These are phyloP conservation scores for Hoplias malabaricus DNA, from an alignment of 2,113 vertebrate genomes.

Conservation along the genomic window DNA sequence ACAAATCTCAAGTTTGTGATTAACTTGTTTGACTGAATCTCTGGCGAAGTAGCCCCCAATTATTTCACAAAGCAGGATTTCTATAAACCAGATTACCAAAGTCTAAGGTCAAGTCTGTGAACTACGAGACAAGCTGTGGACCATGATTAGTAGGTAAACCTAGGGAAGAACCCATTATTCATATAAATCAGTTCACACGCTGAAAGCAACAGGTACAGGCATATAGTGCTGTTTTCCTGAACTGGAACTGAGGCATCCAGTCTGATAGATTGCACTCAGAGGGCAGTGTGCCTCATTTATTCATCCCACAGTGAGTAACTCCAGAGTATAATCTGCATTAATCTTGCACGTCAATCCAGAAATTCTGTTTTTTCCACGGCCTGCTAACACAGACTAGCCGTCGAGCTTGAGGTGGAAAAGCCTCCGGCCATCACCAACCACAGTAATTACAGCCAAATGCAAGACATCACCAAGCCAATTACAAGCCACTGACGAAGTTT, in stretches of 20 bases:
- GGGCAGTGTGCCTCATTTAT: conserved; percentile 59
- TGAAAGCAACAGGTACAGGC: not conserved
- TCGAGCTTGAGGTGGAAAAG: not conserved
- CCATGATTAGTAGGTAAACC: too few species aligned
- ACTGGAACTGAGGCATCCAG: not conserved
- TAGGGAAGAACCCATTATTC: too few species aligned
- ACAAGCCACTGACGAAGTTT: conserved; percentile 31
- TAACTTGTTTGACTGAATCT: too few species aligned
- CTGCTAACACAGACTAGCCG: conserved; percentile 41
- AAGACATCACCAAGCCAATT: conserved; percentile 42
- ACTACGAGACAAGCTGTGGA: too few species aligned
- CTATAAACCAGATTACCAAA: too few species aligned
- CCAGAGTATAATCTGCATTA: conserved; percentile 73
- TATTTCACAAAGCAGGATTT: too few species aligned
- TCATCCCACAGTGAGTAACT: conserved; percentile 64
- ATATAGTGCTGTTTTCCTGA: not conserved
- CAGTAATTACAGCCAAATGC: conserved; percentile 50
- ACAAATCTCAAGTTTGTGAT: too few species aligned
- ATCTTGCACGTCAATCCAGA: conserved; percentile 71
- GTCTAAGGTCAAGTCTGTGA: too few species aligned
- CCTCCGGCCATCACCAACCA: conserved; percentile 12
- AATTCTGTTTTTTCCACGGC: conserved; percentile 61
- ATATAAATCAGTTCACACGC: not conserved
- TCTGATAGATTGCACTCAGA: conserved; percentile 69
- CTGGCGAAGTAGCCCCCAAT: too few species aligned